Percentiles rank a stretch among this genome's conserved stretches.
Conservation (phyloP, 2,888 invertebrate species). For the Drosophila pegasa region DNA sequence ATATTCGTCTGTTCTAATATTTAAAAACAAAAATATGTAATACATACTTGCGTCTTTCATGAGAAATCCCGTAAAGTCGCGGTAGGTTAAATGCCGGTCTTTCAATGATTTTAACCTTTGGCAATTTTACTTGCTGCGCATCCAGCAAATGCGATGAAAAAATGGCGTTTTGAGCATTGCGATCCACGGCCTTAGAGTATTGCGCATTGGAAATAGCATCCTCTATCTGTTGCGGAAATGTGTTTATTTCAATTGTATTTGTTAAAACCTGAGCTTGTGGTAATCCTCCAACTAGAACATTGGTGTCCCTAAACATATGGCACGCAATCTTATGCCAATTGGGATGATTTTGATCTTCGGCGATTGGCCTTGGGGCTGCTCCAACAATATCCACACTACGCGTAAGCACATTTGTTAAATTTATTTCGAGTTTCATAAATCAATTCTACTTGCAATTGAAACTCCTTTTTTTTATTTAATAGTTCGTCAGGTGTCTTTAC, state of each 20-base stretch:
- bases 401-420: background rate
- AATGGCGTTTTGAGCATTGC: conserved; percentile 88
- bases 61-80: conserved; percentile 90
- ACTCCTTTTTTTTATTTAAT: conserved; percentile 83
- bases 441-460: conserved; percentile 29
- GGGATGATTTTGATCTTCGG: conserved; percentile 87
- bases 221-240: conserved; percentile 87
- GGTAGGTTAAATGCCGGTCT: conserved; percentile 91
- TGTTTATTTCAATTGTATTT: conserved; percentile 89
- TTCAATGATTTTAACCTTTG: conserved; percentile 89
- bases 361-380: conserved; percentile 66
- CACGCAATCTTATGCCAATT: conserved; percentile 88
- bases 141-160: conserved; percentile 90
- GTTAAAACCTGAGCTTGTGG: conserved; percentile 93
- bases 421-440: background rate
- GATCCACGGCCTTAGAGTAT: conserved; percentile 86
- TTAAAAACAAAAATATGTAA: background rate
- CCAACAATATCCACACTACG: conserved; percentile 57
- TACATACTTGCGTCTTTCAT: conserved; percentile 89
- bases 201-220: conserved; percentile 85
- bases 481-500: conserved; percentile 88
- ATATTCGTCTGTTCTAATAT: background rate
- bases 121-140: conserved; percentile 91
- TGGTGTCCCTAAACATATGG: conserved; percentile 87
- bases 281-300: conserved; percentile 90